These are phyloP conservation scores for Ophioderma brevispina DNA, from an alignment of 35 echinoderm and acorn worm genomes.

Conservation along the genomic window DNA sequence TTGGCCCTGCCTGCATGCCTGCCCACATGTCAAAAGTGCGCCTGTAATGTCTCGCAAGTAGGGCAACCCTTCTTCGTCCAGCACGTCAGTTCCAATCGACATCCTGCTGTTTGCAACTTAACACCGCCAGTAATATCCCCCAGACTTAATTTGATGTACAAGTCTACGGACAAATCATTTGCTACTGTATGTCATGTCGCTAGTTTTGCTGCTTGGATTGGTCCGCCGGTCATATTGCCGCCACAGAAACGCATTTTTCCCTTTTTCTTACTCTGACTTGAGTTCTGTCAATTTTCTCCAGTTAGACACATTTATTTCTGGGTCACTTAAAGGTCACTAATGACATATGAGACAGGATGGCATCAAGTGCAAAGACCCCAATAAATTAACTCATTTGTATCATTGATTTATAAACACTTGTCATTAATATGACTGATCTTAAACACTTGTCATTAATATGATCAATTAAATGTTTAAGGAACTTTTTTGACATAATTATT, in stretches of 20 bases:
- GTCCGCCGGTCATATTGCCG: no score
- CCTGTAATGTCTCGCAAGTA: not conserved
- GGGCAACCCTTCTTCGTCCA: not conserved
- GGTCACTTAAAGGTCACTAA: not conserved
- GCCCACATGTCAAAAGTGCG: not conserved
- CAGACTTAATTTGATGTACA: conserved; percentile 10
- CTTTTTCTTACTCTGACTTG: no score
- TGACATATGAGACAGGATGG: not conserved
- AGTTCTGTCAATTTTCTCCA: no score
- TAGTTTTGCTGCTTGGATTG: not conserved
- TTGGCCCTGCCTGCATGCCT: no score
- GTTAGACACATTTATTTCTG: not conserved
- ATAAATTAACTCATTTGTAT: no score
- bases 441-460: no score
- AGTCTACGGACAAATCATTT: not conserved
- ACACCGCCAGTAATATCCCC: not conserved
- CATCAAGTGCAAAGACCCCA: not conserved
- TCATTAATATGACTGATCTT: no score
- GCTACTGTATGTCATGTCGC: not conserved
- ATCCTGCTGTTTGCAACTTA: not conserved
- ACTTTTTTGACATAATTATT: no score
- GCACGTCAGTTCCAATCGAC: not conserved
- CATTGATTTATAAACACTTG: no score
- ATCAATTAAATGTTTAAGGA: no score
- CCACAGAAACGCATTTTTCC: no score